A percentile compares a stretch with the other conserved stretches of the same genome.
These are phyloP conservation scores for Celastrina argiolus DNA, from an alignment of 2,888 invertebrate genomes.

Conservation along the genomic window DNA sequence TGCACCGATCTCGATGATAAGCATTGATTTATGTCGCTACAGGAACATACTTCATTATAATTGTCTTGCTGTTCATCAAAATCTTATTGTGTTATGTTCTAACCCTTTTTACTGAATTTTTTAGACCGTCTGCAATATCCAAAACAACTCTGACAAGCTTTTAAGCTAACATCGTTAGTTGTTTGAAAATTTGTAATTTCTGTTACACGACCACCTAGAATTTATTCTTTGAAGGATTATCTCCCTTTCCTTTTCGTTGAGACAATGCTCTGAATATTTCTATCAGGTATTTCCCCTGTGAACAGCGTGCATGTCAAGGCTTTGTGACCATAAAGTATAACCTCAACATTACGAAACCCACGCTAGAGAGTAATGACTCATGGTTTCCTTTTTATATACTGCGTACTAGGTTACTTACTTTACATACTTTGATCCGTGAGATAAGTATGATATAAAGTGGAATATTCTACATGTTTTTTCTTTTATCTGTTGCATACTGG, in stretches of 20 bases:
- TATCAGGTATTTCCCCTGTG: neutral
- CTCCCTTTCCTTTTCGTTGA: neutral
- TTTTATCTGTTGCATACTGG: neutral
- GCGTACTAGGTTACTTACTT: neutral
- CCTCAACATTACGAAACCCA: slow-evolving; percentile 4
- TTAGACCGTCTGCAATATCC: neutral
- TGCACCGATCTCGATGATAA: slow-evolving; percentile 28
- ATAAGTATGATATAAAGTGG: neutral
- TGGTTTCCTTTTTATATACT: neutral
- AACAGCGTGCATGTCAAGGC: neutral
- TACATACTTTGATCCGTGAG: neutral
- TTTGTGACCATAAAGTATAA: neutral
- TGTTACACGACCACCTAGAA: neutral
- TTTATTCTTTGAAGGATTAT: neutral
- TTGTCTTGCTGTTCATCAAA: neutral
- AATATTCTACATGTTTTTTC: neutral
- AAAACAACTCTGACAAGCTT: neutral
- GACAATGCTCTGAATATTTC: neutral
- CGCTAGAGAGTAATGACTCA: neutral
- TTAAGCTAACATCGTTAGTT: neutral
- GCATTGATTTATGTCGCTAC: neutral
- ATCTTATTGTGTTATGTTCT: neutral
- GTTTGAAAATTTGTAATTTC: neutral
- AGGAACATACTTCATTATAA: neutral
- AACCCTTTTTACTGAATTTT: neutral